Conservation (phyloP, 2,888 invertebrate species). For the Phengaris arion region DNA sequence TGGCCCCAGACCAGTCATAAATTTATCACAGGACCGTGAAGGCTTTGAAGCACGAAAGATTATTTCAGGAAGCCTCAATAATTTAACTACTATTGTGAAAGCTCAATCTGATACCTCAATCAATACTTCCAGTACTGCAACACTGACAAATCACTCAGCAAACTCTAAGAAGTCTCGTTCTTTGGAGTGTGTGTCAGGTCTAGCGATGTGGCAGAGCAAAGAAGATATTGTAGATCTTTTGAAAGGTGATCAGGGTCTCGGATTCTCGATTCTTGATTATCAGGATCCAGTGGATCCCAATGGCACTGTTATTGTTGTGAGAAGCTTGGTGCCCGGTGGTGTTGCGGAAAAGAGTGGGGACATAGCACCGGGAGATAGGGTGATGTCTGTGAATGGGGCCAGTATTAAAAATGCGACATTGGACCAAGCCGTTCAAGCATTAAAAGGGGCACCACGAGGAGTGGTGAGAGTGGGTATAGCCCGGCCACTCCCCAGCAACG, state of each 20-base stretch:
- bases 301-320: constrained; percentile 97
- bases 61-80: constrained; percentile 92
- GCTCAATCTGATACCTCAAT: constrained; percentile 97
- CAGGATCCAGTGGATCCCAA: constrained; percentile 97
- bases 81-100: constrained; percentile 90
- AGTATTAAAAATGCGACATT: constrained; percentile 94
- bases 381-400: constrained; percentile 94
- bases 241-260: constrained; percentile 97
- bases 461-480: constrained; percentile 95
- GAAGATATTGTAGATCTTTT: constrained; percentile 94
- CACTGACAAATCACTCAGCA: constrained; percentile 83
- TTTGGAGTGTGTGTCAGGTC: constrained; percentile 94
- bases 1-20: constrained; percentile 85
- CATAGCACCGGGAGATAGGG: constrained; percentile 96
- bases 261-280: constrained; percentile 98
- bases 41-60: constrained; percentile 90
- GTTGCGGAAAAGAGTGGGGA: constrained; percentile 97
- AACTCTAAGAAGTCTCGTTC: constrained; percentile 91
- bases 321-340: constrained; percentile 98
- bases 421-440: constrained; percentile 96
- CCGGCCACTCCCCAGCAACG: constrained; percentile 83
- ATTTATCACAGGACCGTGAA: constrained; percentile 87
- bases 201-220: constrained; percentile 98
- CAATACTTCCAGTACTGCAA: constrained; percentile 91
- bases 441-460: constrained; percentile 96